Evolutionary conservation across 1,140 invertebrate species (phyloP), one percentile per base, ranked within the genome.

Genomic region (Tyrophagus putrescentiae): DNA sequence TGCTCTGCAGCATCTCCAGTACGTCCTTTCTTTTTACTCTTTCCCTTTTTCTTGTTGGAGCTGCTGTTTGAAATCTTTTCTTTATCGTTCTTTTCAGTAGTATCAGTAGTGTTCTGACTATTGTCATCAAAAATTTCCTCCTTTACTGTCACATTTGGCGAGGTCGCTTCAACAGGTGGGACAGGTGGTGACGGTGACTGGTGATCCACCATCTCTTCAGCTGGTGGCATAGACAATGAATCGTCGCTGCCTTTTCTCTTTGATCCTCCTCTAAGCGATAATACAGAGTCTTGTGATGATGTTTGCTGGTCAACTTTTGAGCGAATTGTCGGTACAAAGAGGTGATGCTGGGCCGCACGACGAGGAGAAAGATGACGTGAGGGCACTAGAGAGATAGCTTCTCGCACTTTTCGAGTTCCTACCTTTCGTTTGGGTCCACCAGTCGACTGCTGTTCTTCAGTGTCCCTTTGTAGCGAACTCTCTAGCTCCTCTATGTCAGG

Each of bases 341-440:
- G 59, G 27, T 63, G 62, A 5, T 61, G 58, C 58, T 63, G 62
- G 18, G 62, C 62, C 21, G 62, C 62, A 52, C 52, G 62, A 3
- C 62, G 27, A 27, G 62, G 62, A 6, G 62, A 63, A 31, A 63
- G 34, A 39, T 60, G 62, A 11, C 62, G 45, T n/a, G 50, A 28
- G 16, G 57, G 31, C 18, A 39, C 2, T 3, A 44, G 13, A 3
- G 44, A 7, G 16, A n/a, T 21, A 5, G 34, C 7, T 4, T 57
- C 56, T 21, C 16, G 5, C 13, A 6, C 34, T 34, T 23, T 34
- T 21, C 29, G 9, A 11, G 13, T 36, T 39, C 29, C 18, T 45
- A 6, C 21, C 18, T 6, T 11, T 29, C 23, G 52, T 31, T 54
- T 54, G 6, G 28, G 2, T 18, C 18, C 9, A 7, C 31, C n/a